Conservation (phyloP, 2,797 vertebrate species). For the Circus cinereus region DNA sequence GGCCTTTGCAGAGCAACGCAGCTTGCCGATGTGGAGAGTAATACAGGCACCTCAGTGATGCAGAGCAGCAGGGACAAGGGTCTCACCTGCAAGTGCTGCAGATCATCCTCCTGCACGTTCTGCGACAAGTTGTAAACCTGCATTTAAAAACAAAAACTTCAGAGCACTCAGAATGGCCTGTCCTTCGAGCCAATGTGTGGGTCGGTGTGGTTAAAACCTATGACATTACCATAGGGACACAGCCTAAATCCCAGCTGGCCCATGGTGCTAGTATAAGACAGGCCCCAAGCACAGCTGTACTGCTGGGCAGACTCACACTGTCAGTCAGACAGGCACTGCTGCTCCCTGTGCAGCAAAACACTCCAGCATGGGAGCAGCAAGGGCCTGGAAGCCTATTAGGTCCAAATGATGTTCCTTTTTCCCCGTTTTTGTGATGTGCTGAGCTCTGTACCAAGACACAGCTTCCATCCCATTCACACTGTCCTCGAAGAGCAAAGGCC, state of each 20-base stretch:
- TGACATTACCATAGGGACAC: accelerated
- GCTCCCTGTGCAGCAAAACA: neutral
- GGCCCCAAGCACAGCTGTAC: neutral
- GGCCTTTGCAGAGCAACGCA: neutral
- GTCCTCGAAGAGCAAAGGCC: neutral
- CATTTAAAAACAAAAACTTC: constrained; percentile 1
- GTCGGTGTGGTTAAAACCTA: neutral
- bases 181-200: accelerated
- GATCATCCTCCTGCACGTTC: constrained; percentile 97
- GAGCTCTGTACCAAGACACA: neutral
- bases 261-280: neutral
- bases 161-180: neutral
- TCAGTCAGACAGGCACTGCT: neutral
- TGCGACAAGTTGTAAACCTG: constrained; percentile 99
- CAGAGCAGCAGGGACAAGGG: neutral
- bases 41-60: neutral
- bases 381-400: neutral
- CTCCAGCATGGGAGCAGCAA: neutral
- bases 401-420: neutral
- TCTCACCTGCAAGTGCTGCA: constrained; percentile 95
- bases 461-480: neutral
- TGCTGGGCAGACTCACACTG: neutral
- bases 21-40: accelerated
- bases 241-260: neutral
- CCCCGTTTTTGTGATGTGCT: neutral